A percentile compares a stretch with the other conserved stretches of the same genome.
Evolutionary conservation across 1,140 invertebrate genomes (phyloP).

Genomic region (Diplogasteroides magnus): DNA sequence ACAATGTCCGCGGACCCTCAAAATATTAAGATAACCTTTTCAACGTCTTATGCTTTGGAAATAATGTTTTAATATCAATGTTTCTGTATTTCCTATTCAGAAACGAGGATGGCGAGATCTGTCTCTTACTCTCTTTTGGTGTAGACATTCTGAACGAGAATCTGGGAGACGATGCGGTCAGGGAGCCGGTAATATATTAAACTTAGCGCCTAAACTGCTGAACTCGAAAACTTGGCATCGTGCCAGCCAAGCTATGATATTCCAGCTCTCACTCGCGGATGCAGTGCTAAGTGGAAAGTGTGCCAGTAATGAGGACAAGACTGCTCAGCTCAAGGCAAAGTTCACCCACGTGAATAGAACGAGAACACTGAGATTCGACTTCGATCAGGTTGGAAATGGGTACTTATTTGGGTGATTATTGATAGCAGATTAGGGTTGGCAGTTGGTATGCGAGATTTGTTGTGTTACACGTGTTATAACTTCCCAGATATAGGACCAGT

Average conservation of each 20-base stretch:
- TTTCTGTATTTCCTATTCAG: background rate
- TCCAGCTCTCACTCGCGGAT: background rate
- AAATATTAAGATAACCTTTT: too few relatives aligned
- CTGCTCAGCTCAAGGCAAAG: background rate
- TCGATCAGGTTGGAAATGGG: background rate
- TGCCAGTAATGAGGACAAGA: background rate
- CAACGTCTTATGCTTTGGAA: too few relatives aligned
- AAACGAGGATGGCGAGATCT: background rate
- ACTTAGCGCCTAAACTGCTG: background rate
- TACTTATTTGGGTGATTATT: too few relatives aligned
- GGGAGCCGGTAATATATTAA: background rate
- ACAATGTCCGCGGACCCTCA: background rate
- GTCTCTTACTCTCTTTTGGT: background rate
- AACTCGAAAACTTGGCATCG: background rate
- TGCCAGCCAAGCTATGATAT: background rate
- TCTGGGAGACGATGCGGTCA: background rate
- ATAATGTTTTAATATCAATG: background rate
- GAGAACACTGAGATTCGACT: background rate
- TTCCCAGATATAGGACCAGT: too few relatives aligned
- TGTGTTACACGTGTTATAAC: too few relatives aligned
- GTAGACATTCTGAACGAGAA: background rate
- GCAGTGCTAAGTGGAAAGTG: background rate
- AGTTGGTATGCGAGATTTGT: too few relatives aligned
- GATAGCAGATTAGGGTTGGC: too few relatives aligned
- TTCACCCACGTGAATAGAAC: background rate